Base-by-base conservation (phyloP, 1,140 invertebrate species). In the Dolichoris vasculosae region DNA sequence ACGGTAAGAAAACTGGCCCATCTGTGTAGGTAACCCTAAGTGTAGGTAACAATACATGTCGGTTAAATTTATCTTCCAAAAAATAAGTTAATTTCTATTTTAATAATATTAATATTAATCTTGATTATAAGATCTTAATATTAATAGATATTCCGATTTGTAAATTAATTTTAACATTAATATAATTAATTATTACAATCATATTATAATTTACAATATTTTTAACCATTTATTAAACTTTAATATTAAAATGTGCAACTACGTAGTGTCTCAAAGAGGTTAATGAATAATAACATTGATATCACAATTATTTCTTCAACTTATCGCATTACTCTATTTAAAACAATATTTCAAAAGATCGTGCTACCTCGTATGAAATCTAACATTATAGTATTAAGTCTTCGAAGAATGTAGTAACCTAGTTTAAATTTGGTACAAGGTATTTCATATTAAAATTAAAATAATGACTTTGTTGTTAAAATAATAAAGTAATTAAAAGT, bases 291-390 rank as follows among this genome's bases (percentile, higher is more conserved):
- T 67, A 67, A 0, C n/a, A 67, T 15, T 35, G 55, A 59, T 26
- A 23, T 59, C 3, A 59, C 23, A 59, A 59, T 59, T 26, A 59
- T 59, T 59, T 59, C 55, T 59, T 26, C 13, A 59, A 26, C 2
- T 26, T 59, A 26, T 59, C 23, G 2, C 2, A 26, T 59, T 67
- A 67, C 15, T 67, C 3, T 35, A 67, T 67, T 67, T 13, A 13
- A 67, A 67, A 67, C 2, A 67, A 67, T 67, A 67, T 67, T 67
- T 67, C 30, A 67, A 32, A 67, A 67, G 32, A 67, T 67, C 35
- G 13, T 30, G 15, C 30, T 67, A 67, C n/a, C 23, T 26, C 11
- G 32, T n/a, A 35, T 15, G 7, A 67, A 67, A 67, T 35, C 32
- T 67, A 11, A 13, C 20, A 59, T 30, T 67, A 67, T 35, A 67